Percentiles rank a stretch among this genome's conserved stretches.
Conservation (phyloP, 2,113 vertebrate genomes). For the Carassius carassius region DNA sequence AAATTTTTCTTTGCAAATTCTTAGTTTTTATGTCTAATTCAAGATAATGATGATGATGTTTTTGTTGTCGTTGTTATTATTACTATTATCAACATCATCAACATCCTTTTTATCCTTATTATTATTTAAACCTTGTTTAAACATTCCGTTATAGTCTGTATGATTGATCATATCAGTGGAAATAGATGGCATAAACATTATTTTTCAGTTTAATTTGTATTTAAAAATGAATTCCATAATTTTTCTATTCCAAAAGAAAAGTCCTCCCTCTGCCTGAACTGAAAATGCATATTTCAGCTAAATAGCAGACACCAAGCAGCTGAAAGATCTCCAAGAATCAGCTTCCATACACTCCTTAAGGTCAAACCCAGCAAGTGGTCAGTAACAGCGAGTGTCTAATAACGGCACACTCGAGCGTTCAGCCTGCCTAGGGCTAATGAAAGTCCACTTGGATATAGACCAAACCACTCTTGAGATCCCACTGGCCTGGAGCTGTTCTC, state of each 20-base stretch:
- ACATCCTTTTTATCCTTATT: neutral
- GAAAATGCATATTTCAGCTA: neutral
- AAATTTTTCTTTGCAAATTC: too few relatives aligned
- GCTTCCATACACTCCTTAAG: neutral
- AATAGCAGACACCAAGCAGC: neutral
- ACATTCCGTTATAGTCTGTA: neutral
- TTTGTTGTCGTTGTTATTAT: neutral
- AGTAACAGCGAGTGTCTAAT: neutral
- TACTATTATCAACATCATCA: neutral
- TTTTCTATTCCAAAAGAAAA: neutral
- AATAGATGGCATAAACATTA: neutral
- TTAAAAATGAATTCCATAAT: neutral
- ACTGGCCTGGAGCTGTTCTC: constrained; percentile 16
- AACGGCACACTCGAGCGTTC: neutral
- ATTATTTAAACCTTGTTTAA: neutral
- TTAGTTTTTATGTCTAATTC: too few relatives aligned
- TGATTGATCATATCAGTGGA: neutral
- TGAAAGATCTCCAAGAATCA: neutral
- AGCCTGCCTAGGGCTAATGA: neutral
- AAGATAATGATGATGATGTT: too few relatives aligned
- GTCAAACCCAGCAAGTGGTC: neutral
- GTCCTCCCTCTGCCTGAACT: neutral
- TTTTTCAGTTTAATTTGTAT: neutral
- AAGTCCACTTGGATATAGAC: constrained; percentile 22
- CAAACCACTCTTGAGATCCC: constrained; percentile 12